phyloP scores from a whole-genome alignment of 2,113 vertebrate species.

The Pseudolaguvia tuberculata region DNA sequence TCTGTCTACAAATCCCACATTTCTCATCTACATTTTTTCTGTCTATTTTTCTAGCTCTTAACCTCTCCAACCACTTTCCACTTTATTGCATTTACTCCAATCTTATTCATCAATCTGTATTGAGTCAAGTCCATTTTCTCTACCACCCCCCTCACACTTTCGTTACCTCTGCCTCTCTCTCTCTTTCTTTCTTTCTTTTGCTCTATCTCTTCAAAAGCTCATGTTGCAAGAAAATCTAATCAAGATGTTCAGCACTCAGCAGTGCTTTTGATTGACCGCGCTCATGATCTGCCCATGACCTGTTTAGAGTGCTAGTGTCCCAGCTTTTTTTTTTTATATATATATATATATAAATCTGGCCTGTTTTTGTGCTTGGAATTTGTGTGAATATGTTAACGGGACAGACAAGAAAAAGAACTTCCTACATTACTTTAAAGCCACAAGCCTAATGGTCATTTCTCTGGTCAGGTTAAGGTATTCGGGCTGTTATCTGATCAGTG shows the following conservation, averaged over 20 bases:
- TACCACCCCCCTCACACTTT: constrained; percentile 7
- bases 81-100: constrained; percentile 47
- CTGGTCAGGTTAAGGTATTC: constrained; percentile 23
- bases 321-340: too few species aligned
- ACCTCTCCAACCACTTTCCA: constrained; percentile 43
- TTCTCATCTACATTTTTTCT: constrained; percentile 25
- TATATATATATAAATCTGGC: neutral
- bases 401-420: neutral
- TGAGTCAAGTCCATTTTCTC: constrained; percentile 46
- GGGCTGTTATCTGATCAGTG: constrained; percentile 3
- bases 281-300: constrained; percentile 15
- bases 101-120: constrained; percentile 47
- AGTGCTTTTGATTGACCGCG: constrained; percentile 25
- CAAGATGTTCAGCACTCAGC: constrained; percentile 38
- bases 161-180: constrained; percentile 17
- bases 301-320: neutral
- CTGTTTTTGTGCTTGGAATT: neutral
- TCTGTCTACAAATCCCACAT: constrained; percentile 1
- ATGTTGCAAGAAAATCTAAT: constrained; percentile 47
- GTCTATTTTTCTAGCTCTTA: constrained; percentile 21
- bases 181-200: constrained; percentile 12
- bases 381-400: constrained; percentile 9
- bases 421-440: constrained; percentile 20
- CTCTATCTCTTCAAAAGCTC: constrained; percentile 32
- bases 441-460: constrained; percentile 33